Percentiles rank a stretch among this genome's conserved stretches.
phyloP scores from a whole-genome alignment of 2,113 vertebrate genomes.

The Atrichornis clamosus region DNA sequence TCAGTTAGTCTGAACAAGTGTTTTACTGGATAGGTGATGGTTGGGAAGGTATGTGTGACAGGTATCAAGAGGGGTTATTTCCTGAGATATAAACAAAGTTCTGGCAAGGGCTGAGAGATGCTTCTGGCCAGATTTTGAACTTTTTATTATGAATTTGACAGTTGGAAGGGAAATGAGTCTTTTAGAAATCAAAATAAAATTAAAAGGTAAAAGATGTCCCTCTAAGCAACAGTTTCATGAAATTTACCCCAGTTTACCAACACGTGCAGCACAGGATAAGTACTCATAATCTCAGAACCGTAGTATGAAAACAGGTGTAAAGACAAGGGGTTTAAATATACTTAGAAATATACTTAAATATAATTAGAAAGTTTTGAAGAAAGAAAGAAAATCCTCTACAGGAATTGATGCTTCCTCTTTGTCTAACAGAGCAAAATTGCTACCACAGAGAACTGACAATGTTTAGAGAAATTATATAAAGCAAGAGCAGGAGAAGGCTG shows the following conservation, averaged over 20 bases:
- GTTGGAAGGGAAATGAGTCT: neutral
- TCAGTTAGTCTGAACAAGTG: neutral
- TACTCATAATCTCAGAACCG: neutral
- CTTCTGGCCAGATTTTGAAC: neutral
- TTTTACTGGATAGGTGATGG: neutral
- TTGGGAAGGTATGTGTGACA: neutral
- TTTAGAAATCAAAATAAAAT: neutral
- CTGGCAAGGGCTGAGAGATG: neutral
- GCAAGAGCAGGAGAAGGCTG: neutral
- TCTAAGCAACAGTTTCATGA: neutral
- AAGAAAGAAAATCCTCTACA: neutral
- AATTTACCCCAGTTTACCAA: neutral
- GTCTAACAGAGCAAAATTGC: neutral
- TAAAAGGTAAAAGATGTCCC: neutral
- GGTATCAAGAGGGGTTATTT: neutral
- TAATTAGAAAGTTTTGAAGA: neutral
- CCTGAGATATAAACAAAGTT: neutral
- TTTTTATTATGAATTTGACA: neutral
- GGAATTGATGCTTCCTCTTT: neutral
- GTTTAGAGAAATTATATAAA: conserved; percentile 1
- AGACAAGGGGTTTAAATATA: neutral
- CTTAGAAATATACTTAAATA: neutral
- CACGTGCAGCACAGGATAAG: neutral
- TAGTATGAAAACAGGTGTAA: neutral
- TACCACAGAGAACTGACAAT: neutral